These are phyloP conservation scores for Lepilemur septentrionalis DNA, from an alignment of 2,797 vertebrate species.

Conservation along the genomic window DNA sequence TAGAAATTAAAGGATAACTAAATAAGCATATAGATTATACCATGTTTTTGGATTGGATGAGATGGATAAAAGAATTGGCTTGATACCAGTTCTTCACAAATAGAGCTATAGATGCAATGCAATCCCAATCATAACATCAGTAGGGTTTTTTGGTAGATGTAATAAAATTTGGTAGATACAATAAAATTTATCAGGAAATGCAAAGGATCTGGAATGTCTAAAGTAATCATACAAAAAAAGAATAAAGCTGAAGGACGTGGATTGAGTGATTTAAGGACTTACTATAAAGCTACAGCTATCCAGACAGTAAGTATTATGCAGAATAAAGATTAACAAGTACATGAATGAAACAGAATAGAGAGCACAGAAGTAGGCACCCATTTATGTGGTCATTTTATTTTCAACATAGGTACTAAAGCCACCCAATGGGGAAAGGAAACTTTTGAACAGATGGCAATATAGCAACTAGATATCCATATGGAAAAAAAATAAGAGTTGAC, in stretches of 20 bases:
- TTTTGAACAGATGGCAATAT: not conserved
- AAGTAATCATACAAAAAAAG: not conserved
- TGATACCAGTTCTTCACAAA: not conserved
- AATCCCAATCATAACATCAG: not conserved
- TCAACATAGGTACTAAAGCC: not conserved
- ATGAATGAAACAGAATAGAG: not conserved
- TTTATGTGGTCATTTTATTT: not conserved
- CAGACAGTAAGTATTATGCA: not conserved
- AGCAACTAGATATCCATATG: not conserved
- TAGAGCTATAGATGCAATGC: not conserved
- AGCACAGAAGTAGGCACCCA: not conserved
- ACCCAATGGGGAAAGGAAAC: not conserved
- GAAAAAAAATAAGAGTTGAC: not conserved
- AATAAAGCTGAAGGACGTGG: not conserved
- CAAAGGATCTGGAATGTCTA: not conserved
- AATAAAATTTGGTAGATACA: too few species aligned
- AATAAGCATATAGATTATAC: too few species aligned
- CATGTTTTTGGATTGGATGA: too few species aligned
- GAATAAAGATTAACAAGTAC: not conserved
- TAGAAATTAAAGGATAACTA: too few species aligned
- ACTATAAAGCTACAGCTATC: too few species aligned
- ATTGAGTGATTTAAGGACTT: not conserved
- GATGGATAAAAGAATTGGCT: too few species aligned
- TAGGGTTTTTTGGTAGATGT: not conserved
- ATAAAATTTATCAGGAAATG: not conserved